phyloP scores from a whole-genome alignment of 1,140 invertebrate genomes.

The Aethina tumida region DNA sequence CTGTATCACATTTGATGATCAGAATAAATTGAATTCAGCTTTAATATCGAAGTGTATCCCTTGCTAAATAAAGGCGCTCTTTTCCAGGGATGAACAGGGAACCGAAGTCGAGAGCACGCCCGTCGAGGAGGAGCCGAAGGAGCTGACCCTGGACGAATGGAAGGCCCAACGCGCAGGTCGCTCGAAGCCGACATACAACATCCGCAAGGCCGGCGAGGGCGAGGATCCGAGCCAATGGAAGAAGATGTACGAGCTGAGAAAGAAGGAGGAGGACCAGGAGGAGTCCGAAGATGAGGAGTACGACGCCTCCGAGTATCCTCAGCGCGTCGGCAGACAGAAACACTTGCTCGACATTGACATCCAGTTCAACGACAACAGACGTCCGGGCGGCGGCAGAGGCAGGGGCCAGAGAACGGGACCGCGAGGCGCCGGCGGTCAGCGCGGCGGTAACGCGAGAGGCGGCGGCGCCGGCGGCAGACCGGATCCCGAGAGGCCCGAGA shows the following conservation, averaged over 20 bases:
- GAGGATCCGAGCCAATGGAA: constrained; percentile 87
- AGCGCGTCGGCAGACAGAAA: constrained; percentile 79
- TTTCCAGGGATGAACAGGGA: constrained; percentile 36
- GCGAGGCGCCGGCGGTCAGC: constrained; percentile 22
- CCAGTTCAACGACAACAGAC: constrained; percentile 73
- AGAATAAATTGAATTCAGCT: too few relatives aligned
- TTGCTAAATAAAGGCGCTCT: too few relatives aligned
- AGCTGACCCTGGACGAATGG: constrained; percentile 83
- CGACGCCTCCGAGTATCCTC: constrained; percentile 71
- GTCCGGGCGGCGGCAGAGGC: constrained; percentile 54
- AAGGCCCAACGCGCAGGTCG: constrained; percentile 65
- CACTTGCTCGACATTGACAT: constrained; percentile 82
- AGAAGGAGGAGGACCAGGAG: constrained; percentile 65
- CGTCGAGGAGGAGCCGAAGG: constrained; percentile 65
- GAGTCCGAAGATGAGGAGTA: constrained; percentile 54
- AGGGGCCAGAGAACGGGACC: constrained; percentile 40
- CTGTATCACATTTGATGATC: too few relatives aligned
- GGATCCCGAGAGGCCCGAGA: constrained; percentile 20
- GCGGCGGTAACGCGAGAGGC: constrained; percentile 20
- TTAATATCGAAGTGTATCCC: too few relatives aligned
- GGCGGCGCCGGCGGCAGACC: constrained; percentile 28
- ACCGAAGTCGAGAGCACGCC: constrained; percentile 40
- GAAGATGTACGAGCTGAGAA: constrained; percentile 77
- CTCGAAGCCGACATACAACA: constrained; percentile 75
- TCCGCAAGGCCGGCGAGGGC: constrained; percentile 86